A percentile compares a stretch with the other conserved stretches of the same genome.
Conservation (phyloP, 2,888 invertebrate species). For the Pseudanteris insignis region DNA sequence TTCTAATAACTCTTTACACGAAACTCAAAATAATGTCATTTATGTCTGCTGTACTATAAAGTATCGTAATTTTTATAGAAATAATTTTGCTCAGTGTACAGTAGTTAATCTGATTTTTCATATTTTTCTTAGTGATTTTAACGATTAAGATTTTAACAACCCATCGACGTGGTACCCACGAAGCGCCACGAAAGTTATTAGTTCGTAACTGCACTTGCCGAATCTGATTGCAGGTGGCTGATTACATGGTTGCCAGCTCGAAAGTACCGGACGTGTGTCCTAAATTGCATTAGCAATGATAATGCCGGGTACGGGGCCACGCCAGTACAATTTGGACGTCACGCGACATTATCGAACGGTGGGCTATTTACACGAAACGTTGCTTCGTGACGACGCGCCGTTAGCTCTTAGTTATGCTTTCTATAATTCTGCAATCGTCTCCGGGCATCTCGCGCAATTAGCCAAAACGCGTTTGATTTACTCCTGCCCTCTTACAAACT, state of each 20-base stretch:
- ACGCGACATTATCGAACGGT: slow-evolving; percentile 21
- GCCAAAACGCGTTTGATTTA: slow-evolving; percentile 2
- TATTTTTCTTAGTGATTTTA: too few relatives aligned
- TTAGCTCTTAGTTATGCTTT: slow-evolving; percentile 7
- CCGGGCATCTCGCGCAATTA: slow-evolving; percentile 12
- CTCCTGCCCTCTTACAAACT: neutral
- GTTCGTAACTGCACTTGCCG: neutral
- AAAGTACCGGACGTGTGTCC: neutral
- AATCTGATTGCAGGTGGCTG: slow-evolving; percentile 7
- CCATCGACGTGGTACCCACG: too few relatives aligned
- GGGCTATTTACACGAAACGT: slow-evolving; percentile 3
- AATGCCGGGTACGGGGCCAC: neutral
- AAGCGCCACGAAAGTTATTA: too few relatives aligned
- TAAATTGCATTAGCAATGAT: slow-evolving; percentile 11
- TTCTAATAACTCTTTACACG: too few relatives aligned
- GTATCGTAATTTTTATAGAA: too few relatives aligned
- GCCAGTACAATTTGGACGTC: slow-evolving; percentile 5
- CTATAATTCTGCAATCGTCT: slow-evolving; percentile 13
- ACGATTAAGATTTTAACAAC: too few relatives aligned
- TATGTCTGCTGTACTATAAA: too few relatives aligned
- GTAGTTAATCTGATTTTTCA: too few relatives aligned
- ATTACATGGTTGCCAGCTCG: slow-evolving; percentile 3
- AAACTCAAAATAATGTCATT: too few relatives aligned
- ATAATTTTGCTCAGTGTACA: too few relatives aligned
- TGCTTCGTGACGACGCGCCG: slow-evolving; percentile 19